Evolutionary conservation across 64 coral and sea anemone species (phyloP), one percentile per base, ranked within the genome.

Genomic region (Trachythela sp.): DNA sequence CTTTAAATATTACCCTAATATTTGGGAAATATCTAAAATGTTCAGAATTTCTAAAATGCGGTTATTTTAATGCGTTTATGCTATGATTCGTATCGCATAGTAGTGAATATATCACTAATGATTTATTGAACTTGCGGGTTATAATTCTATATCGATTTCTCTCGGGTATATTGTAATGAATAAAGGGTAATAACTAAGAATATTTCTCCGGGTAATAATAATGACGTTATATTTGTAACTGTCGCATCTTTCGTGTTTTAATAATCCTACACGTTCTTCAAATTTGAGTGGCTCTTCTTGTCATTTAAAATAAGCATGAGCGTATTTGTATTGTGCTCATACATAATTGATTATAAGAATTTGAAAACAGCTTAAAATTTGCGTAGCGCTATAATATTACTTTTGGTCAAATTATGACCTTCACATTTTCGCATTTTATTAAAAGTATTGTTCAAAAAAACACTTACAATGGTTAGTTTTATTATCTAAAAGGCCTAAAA

Each of bases 311-410:
- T 64, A 64, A 26, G 56, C 24, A 64, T 64, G 24, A 64, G 22
- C 24, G 22, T 1, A 8, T 64, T 64, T 64, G 20, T 8, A 27
- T 64, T n/a, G 20, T n/a, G 26, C 56, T 64, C 56, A 64, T 64
- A 64, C 56, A 64, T 64, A 64, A 64, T 64, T 64, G 56, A 64
- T 64, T 64, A 64, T n/a, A 27, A 24, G 26, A 64, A 64, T 64
- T 64, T n/a, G 22, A 6, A 26, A 64, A 64, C 56, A 27, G 20
- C 3, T 27, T 64, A 27, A 64, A 64, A 64, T n/a, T n/a, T 64
- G 56, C 56, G 56, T 64, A 27, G 26, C 56, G 56, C 26, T 64
- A 18, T 64, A 17, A n/a, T n/a, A n/a, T 20, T 64, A 22, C 18
- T 64, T 64, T 64, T n/a, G 2, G 24, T 59, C 15, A 17, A n/a